Percentiles rank a stretch among this genome's conserved stretches.
These are phyloP conservation scores for Diorhabda carinulata DNA, from an alignment of 1,140 invertebrate species.

Conservation along the genomic window DNA sequence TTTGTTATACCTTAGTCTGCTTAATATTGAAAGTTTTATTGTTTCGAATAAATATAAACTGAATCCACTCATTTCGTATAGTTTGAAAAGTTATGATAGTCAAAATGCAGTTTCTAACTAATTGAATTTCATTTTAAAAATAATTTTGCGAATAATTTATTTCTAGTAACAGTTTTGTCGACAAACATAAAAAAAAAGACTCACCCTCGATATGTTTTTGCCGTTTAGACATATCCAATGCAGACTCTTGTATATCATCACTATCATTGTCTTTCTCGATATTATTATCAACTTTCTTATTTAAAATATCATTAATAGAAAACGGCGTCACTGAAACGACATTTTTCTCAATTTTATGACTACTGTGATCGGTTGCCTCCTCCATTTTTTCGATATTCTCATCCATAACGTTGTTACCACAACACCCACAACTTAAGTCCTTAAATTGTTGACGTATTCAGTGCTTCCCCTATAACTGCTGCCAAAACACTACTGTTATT, in stretches of 20 bases:
- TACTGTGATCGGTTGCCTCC: conserved; percentile 26
- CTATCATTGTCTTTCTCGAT: conserved; percentile 42
- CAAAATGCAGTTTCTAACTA: too few relatives aligned
- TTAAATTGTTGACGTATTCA: background rate
- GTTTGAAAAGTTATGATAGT: too few relatives aligned
- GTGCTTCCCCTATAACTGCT: background rate
- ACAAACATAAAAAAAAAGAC: background rate
- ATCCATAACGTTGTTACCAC: background rate
- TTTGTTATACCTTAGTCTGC: too few relatives aligned
- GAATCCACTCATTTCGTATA: too few relatives aligned
- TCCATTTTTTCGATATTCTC: conserved; percentile 22
- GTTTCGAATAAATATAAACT: too few relatives aligned
- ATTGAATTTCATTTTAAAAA: too few relatives aligned
- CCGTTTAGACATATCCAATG: conserved; percentile 48
- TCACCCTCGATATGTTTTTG: conserved; percentile 14
- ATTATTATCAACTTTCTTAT: conserved; percentile 46
- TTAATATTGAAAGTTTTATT: too few relatives aligned
- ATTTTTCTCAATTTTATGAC: conserved; percentile 28
- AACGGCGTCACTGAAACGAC: conserved; percentile 60
- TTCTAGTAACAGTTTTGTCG: too few relatives aligned
- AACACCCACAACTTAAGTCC: background rate
- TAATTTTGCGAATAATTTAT: background rate
- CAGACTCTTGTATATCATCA: conserved; percentile 43
- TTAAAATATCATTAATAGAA: conserved; percentile 73
- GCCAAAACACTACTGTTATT: background rate